Percentiles rank a stretch among this genome's conserved stretches.
Conservation (phyloP, 2,888 invertebrate genomes). For the Mechanitis messenoides region DNA sequence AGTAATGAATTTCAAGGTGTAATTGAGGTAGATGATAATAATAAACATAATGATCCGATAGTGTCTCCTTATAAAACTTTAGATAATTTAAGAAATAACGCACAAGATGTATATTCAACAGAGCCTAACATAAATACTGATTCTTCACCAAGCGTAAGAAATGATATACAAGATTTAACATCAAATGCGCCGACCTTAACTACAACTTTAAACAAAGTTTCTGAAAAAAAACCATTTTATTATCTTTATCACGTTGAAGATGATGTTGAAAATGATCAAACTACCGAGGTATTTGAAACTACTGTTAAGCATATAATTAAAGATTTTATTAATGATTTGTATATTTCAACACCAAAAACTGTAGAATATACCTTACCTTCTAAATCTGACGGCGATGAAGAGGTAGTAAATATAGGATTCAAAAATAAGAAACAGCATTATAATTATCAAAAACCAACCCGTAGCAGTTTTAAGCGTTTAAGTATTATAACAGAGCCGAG, state of each 20-base stretch:
- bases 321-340: slow-evolving; percentile 54
- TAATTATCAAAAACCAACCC: slow-evolving; percentile 49
- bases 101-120: slow-evolving; percentile 35
- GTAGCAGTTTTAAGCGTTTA: slow-evolving; percentile 49
- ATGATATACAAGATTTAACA: slow-evolving; percentile 29
- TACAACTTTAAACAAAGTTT: slow-evolving; percentile 35
- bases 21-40: slow-evolving; percentile 14
- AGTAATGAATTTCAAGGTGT: slow-evolving; percentile 7
- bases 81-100: slow-evolving; percentile 35
- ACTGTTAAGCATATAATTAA: slow-evolving; percentile 61
- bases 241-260: slow-evolving; percentile 61
- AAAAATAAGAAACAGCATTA: slow-evolving; percentile 53
- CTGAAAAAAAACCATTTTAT: slow-evolving; percentile 49
- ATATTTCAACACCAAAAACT: slow-evolving; percentile 40
- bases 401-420: slow-evolving; percentile 60
- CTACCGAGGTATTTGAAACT: slow-evolving; percentile 62
- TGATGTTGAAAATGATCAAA: slow-evolving; percentile 55
- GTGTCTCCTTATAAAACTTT: slow-evolving; percentile 66
- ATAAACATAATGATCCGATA: slow-evolving; percentile 48
- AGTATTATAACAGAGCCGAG: slow-evolving; percentile 59
- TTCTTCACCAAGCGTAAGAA: slow-evolving; percentile 36
- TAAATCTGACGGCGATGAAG: slow-evolving; percentile 46
- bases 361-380: slow-evolving; percentile 38
- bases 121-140: slow-evolving; percentile 40
- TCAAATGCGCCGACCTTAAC: slow-evolving; percentile 35